Evolutionary conservation across 2,113 vertebrate species (phyloP), one percentile per base, ranked within the genome.

Genomic region (Rynchops niger): DNA sequence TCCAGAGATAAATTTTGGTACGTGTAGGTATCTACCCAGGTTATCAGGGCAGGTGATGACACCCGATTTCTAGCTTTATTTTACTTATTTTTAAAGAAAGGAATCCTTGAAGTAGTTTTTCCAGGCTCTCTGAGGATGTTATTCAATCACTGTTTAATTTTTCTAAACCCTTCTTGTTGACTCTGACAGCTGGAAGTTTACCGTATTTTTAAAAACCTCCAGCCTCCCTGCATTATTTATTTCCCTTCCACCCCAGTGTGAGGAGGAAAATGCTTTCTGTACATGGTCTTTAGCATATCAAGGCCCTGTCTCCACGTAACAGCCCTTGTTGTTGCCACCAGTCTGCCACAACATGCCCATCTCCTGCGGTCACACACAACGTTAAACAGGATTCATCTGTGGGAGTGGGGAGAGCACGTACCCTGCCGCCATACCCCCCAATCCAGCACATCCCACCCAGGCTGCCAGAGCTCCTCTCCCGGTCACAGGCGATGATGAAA

Each of bases 331-430:
- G n/a, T 9, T 84, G 65, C 34, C 58, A 56, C 52, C 45, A 34
- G 18, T 5, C 21, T 47, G 38, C 27, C 74, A n/a, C 2, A 4
- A 4, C 4, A 2, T 1, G 3, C 9, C 25, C 12, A 6, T 26
- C 36, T 67, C 36, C 47, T 45, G n/a, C 36, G 9, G 21, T 19
- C 55, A 29, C 36, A 56, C 2, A 1, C 11, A 11, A 49, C 8
- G 6, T 13, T 52, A 18, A 26, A 22, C 10, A 43, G 21, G 3
- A 12, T 42, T 80, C 42, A n/a, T 5, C 52, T 23, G 12, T 61
- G 42, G 42, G 38, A 67, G 52, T 0, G 6, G 42, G 55, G 47
- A 63, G 10, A 53, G 18, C 18, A 15, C 0, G 12, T 23, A n/a
- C 8, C 13, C 40, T 6, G 25, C 20, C 9, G 5, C 32, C 10